Evolutionary conservation across 2,113 vertebrate genomes (phyloP).

Genomic region (Lota lota): DNA sequence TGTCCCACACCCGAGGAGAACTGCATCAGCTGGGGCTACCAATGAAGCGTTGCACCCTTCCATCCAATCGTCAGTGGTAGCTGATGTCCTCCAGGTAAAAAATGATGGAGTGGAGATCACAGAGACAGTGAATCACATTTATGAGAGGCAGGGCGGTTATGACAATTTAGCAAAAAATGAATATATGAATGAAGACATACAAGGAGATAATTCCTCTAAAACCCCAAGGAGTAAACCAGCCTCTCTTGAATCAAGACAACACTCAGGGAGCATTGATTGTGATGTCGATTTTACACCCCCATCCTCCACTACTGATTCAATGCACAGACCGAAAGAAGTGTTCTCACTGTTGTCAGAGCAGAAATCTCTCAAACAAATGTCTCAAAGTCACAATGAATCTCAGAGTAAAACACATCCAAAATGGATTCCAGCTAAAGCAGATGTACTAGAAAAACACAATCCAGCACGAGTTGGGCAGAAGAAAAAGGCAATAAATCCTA

Average conservation of each 20-base stretch:
- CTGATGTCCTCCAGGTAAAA: conserved; percentile 72
- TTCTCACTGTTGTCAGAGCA: conserved; percentile 66
- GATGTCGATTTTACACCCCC: conserved; percentile 57
- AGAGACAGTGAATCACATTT: conserved; percentile 69
- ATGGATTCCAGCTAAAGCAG: conserved; percentile 12
- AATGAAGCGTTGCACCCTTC: conserved; percentile 41
- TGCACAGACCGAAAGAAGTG: conserved; percentile 55
- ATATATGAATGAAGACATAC: conserved; percentile 30
- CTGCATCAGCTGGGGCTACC: conserved; percentile 48
- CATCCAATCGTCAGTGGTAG: conserved; percentile 56
- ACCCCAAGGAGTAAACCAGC: conserved; percentile 36
- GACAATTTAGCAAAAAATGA: conserved; percentile 61
- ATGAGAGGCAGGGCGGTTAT: conserved; percentile 58
- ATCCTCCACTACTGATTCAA: conserved; percentile 48
- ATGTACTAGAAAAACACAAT: conserved; percentile 18
- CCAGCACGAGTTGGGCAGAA: conserved; percentile 14
- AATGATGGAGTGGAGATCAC: conserved; percentile 62
- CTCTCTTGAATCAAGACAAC: conserved; percentile 34
- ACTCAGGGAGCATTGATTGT: conserved; percentile 58
- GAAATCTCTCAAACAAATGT: conserved; percentile 25
- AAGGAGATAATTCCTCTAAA: conserved; percentile 28
- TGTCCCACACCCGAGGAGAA: conserved; percentile 72
- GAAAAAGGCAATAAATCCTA: conserved; percentile 40
- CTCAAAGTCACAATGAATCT: conserved; percentile 24
- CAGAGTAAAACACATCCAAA: conserved; percentile 10